Evolutionary conservation across 30 jellyfish, hydroid and myxozoan species (phyloP).

Genomic region (Nemopilema nomurai): DNA sequence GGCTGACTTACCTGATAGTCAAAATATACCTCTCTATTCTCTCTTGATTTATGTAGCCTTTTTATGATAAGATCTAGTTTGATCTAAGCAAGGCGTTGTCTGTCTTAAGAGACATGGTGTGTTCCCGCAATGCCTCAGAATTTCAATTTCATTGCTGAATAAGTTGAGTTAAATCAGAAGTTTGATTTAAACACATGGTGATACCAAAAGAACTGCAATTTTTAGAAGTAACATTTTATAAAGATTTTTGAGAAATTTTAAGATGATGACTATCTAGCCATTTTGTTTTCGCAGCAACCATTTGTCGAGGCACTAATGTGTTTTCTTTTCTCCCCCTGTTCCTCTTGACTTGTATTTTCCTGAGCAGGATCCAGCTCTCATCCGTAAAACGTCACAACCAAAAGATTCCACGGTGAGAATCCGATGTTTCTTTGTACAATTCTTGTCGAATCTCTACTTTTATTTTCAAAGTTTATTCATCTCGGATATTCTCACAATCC

Average conservation of each 20-base stretch:
- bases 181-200: too few species aligned
- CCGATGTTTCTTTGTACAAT: background rate
- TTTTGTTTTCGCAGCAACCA: background rate
- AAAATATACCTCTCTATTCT: too few species aligned
- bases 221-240: too few species aligned
- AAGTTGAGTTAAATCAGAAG: too few species aligned
- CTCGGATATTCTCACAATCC: background rate
- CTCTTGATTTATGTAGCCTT: too few species aligned
- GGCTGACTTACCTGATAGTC: too few species aligned
- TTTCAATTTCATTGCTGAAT: too few species aligned
- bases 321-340: slow-evolving; percentile 53
- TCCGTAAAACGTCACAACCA: slow-evolving; percentile 58
- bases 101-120: too few species aligned
- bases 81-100: too few species aligned
- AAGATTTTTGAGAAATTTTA: background rate
- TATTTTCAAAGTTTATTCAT: background rate
- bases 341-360: slow-evolving; percentile 64
- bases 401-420: slow-evolving; percentile 21
- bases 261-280: background rate
- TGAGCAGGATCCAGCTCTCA: slow-evolving; percentile 77
- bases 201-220: too few species aligned
- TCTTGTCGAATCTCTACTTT: background rate
- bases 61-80: too few species aligned
- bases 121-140: too few species aligned
- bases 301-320: background rate